These are phyloP conservation scores for Atherinosoma microstoma DNA, from an alignment of 2,797 vertebrate species.

Conservation along the genomic window DNA sequence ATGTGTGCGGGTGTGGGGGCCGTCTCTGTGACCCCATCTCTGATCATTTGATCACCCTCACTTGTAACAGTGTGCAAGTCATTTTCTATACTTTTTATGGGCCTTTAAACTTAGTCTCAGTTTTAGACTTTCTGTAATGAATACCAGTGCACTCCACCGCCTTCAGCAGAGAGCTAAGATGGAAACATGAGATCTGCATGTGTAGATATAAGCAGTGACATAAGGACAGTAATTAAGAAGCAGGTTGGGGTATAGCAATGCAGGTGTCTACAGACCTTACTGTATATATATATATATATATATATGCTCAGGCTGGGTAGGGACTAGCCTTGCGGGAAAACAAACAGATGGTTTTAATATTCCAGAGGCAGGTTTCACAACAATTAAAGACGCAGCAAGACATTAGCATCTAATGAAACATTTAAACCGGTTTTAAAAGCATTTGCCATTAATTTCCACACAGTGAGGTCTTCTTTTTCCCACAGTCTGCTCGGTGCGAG, in stretches of 20 bases:
- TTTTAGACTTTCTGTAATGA: conserved; percentile 34
- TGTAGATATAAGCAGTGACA: conserved; percentile 29
- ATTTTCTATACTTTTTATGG: conserved; percentile 40
- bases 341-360: conserved; percentile 98
- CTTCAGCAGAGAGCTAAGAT: conserved; percentile 6
- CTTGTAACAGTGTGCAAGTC: conserved; percentile 39
- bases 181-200: conserved; percentile 1
- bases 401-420: conserved; percentile 99
- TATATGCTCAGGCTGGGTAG: conserved; percentile 84
- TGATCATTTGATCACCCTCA: conserved; percentile 48
- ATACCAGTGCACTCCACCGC: conserved; percentile 17
- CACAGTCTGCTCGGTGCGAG: conserved; percentile 96
- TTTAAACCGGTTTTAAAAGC: conserved; percentile 96
- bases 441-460: conserved; percentile 96
- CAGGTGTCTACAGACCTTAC: conserved; percentile 49
- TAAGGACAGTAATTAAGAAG: conserved; percentile 68
- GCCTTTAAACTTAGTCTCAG: conserved; percentile 42
- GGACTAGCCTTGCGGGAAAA: conserved; percentile 91
- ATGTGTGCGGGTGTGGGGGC: conserved; percentile 23
- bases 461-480: conserved; percentile 92
- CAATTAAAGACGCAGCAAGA: conserved; percentile 98
- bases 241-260: conserved; percentile 62
- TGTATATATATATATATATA: background rate
- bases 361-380: conserved; percentile 97
- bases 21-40: conserved; percentile 46